Evolutionary conservation across 2,113 vertebrate species (phyloP), one percentile per base, ranked within the genome.

Genomic region (Phalacrocorax brasilianus): DNA sequence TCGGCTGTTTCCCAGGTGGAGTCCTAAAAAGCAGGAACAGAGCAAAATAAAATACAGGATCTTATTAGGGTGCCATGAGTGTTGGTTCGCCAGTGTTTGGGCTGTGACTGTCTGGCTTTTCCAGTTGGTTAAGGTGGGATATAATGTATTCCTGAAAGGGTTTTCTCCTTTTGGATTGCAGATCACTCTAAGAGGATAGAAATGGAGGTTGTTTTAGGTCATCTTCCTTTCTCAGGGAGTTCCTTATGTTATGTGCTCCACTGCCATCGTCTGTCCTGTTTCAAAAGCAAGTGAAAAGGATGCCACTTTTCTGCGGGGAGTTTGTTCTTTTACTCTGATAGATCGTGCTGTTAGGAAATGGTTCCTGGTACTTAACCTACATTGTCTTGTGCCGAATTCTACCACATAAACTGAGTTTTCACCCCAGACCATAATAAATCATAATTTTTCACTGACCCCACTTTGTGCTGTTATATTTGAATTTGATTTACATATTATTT

Each of bases 401-500:
- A 2, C 91, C 63, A 44, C 8, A n/a, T 92, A 76, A 93, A 52
- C 70, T 53, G 66, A 91, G 42, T 82, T 91, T 85, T 52, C 89
- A 85, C 89, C 89, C 52, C 45, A 92, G 85, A 75, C 59, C 50
- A 20, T 70, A 44, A 32, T 75, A 91, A 95, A 90, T 71, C 88
- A 95, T 95, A 89, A 28, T 74, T 81, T 96, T 94, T 92, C 67
- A 91, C 53, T 96, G 85, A 61, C 49, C 35, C 24, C 6, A 61
- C 47, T 90, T 90, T 78, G 68, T 59, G n/a, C 73, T 81, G 44
- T 94, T 96, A 30, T 47, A 68, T 66, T 93, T 96, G 67, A 83
- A 94, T 94, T 91, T 91, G 88, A 94, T 96, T 87, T 92, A 91
- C 81, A 88, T 74, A 66, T 95, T 85, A 77, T 93, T 95, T 91